A percentile compares a stretch with the other conserved stretches of the same genome.
phyloP scores from a whole-genome alignment of 1,140 invertebrate species.

The Vollenhovia emeryi region DNA sequence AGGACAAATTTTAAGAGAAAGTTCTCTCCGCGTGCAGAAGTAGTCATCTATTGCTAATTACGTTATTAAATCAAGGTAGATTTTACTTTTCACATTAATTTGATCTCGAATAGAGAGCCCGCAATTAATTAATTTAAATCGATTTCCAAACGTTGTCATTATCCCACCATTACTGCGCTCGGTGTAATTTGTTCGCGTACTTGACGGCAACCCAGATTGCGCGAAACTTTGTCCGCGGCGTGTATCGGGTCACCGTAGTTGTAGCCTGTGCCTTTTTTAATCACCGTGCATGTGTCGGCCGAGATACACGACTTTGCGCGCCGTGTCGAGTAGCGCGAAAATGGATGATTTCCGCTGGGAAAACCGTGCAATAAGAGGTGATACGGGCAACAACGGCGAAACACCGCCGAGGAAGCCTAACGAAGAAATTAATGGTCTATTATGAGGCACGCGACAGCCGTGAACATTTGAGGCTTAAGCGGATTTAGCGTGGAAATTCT shows the following conservation, averaged over 20 bases:
- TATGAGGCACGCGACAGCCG: conserved; percentile 11
- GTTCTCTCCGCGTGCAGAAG: too few species aligned
- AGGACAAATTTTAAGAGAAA: too few species aligned
- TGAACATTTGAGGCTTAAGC: conserved; percentile 33
- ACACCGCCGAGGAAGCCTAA: conserved; percentile 24
- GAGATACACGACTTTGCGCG: conserved; percentile 38
- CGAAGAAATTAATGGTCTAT: conserved; percentile 44
- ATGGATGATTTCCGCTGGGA: conserved; percentile 56
- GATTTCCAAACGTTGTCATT: neutral
- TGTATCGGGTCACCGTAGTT: conserved; percentile 19
- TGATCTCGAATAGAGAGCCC: neutral
- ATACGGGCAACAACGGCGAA: conserved; percentile 8
- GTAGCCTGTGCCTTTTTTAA: conserved; percentile 43
- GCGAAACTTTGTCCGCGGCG: conserved; percentile 17
- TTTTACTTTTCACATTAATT: neutral
- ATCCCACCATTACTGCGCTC: neutral
- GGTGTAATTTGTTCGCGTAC: neutral
- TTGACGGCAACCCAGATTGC: conserved; percentile 17
- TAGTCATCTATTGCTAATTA: neutral
- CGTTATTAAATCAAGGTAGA: neutral
- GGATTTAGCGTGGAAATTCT: conserved; percentile 51
- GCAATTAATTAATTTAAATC: conserved; percentile 19
- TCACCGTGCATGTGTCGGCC: conserved; percentile 14
- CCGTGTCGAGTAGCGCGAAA: conserved; percentile 30
- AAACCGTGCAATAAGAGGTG: conserved; percentile 34